phyloP scores from a whole-genome alignment of 1,140 invertebrate genomes.

The Hycleus phaleratus region DNA sequence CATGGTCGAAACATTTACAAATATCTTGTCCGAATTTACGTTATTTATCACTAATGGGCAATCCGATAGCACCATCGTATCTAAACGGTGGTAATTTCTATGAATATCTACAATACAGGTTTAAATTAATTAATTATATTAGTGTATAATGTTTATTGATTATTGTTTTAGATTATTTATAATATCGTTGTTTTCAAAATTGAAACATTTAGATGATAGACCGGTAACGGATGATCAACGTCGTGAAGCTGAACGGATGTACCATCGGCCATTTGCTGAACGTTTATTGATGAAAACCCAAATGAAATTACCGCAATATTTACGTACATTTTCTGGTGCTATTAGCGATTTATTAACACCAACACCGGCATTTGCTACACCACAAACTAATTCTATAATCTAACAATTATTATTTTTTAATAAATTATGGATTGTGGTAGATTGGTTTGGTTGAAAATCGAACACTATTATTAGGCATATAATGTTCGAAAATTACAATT shows the following conservation, averaged over 20 bases:
- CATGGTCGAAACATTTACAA: slow-evolving; percentile 59
- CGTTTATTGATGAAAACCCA: slow-evolving; percentile 22
- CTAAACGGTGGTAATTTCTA: slow-evolving; percentile 65
- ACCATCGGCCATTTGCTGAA: slow-evolving; percentile 51
- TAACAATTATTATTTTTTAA: neutral
- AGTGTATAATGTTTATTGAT: slow-evolving; percentile 4
- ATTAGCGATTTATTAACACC: slow-evolving; percentile 14
- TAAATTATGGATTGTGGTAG: neutral
- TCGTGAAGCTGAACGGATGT: slow-evolving; percentile 52
- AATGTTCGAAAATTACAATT: slow-evolving; percentile 32
- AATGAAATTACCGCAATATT: slow-evolving; percentile 19
- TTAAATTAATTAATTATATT: neutral
- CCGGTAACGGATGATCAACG: slow-evolving; percentile 53
- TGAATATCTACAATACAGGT: slow-evolving; percentile 74
- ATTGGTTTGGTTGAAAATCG: slow-evolving; percentile 23
- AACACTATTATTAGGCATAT: slow-evolving; percentile 9
- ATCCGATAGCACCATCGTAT: slow-evolving; percentile 65
- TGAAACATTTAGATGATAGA: slow-evolving; percentile 59
- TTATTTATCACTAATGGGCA: slow-evolving; percentile 70
- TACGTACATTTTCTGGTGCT: slow-evolving; percentile 22
- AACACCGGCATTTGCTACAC: slow-evolving; percentile 4
- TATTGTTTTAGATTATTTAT: slow-evolving; percentile 53
- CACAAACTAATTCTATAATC: slow-evolving; percentile 5
- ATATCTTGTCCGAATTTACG: slow-evolving; percentile 57
- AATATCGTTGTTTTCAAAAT: slow-evolving; percentile 57